Percentiles rank a stretch among this genome's conserved stretches.
Evolutionary conservation across 2,888 invertebrate genomes (phyloP).

Genomic region (Diloba caeruleocephala): DNA sequence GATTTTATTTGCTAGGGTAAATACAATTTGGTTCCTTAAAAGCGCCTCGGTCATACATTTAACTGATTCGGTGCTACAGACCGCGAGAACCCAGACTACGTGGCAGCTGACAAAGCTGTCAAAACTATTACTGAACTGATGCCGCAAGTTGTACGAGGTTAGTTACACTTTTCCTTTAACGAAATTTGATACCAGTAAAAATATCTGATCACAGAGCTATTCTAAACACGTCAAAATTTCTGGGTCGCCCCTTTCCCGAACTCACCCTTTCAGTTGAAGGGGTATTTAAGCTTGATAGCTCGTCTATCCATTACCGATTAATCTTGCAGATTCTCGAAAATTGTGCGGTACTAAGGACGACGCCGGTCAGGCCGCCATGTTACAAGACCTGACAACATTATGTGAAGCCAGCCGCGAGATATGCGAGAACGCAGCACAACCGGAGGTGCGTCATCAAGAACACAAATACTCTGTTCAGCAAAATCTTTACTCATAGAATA

Average conservation of each 20-base stretch:
- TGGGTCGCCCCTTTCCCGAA: too few species aligned
- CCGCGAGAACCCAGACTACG: conserved; percentile 59
- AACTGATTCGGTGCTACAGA: conserved; percentile 38
- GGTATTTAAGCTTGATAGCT: too few species aligned
- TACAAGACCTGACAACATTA: conserved; percentile 17
- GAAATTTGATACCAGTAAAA: too few species aligned
- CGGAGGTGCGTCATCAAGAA: conserved; percentile 29
- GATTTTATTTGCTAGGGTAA: too few species aligned
- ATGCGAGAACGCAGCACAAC: conserved; percentile 52
- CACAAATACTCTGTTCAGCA: too few species aligned
- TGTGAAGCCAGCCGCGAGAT: conserved; percentile 33
- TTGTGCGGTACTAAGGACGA: conserved; percentile 21
- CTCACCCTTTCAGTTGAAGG: too few species aligned
- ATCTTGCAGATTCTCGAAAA: conserved; percentile 20
- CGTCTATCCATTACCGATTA: neutral
- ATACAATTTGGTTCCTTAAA: too few species aligned
- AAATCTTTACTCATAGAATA: too few species aligned
- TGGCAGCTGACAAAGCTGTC: conserved; percentile 56
- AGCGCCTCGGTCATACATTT: neutral
- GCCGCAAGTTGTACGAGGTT: conserved; percentile 58
- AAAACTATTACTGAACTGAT: conserved; percentile 58
- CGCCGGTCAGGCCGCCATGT: conserved; percentile 12
- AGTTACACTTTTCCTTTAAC: neutral
- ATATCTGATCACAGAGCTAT: too few species aligned
- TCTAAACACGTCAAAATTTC: too few species aligned